Base-by-base conservation (phyloP, 2,113 vertebrate species). In the Saguinus midas region DNA sequence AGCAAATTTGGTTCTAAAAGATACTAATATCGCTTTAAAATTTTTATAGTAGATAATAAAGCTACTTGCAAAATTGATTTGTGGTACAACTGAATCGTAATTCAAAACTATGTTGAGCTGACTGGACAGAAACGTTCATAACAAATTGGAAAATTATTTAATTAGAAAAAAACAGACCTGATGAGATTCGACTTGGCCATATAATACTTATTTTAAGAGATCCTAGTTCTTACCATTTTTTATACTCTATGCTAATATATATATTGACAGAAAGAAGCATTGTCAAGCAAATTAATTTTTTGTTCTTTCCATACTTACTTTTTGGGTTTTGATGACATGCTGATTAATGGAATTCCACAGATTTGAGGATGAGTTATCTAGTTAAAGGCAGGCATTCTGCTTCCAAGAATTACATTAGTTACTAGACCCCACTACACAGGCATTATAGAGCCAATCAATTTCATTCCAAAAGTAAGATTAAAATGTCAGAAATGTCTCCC, bases 111-210 rank as follows among this genome's bases (percentile, higher is more conserved):
- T 50, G 25, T 17, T 73, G 25, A 82, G 37, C 35, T 35, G 80
- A 92, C 21, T 52, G 4, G 21, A 80, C 13, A 97, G 76, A 97
- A 93, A 94, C 90, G 27, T 90, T 96, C 52, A 48, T 40, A 97
- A 80, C 66, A 83, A 95, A 87, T 37, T 90, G 93, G 61, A 32
- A 64, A 64, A 64, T 79, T 80, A 83, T 80, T 84, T 85, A 94
- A 88, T 57, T 90, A 32, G 35, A 45, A 88, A 94, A 94, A 81
- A 96, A 73, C 78, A 93, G 85, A 87, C 18, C 2, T 87, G 4
- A 87, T 86, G 73, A 89, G 43, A 76, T 86, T 91, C 43, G 93
- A 64, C 37, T 52, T 91, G 76, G 66, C 82, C 35, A 92, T 72
- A 4, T 70, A 92, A 81, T 57, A 94, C 25, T 57, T 82, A 91